These are phyloP conservation scores for Polydrusus cervinus DNA, from an alignment of 2,888 invertebrate species.

Conservation along the genomic window DNA sequence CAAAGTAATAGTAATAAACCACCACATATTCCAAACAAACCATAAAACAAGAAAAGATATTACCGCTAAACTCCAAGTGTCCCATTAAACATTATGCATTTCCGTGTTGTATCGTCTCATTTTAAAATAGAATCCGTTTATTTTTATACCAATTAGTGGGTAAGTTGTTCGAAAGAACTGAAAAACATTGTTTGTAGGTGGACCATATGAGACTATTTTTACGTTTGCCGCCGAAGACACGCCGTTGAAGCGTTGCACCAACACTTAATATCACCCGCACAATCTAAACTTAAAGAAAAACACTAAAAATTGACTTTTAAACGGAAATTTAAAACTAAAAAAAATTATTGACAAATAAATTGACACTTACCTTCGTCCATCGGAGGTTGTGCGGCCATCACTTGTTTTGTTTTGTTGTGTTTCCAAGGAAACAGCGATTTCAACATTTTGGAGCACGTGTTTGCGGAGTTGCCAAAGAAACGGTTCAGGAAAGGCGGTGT, in stretches of 20 bases:
- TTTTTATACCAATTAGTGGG: slow-evolving; percentile 56
- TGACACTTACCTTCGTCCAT: slow-evolving; percentile 67
- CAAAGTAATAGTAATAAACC: not conserved
- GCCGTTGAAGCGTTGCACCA: slow-evolving; percentile 8
- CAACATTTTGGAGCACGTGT: slow-evolving; percentile 61
- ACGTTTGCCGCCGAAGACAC: slow-evolving; percentile 38
- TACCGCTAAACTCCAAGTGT: slow-evolving; percentile 49
- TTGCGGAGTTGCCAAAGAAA: slow-evolving; percentile 52
- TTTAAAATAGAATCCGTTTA: slow-evolving; percentile 52
- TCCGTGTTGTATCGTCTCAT: slow-evolving; percentile 39
- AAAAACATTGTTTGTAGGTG: slow-evolving; percentile 56
- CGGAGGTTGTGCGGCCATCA: slow-evolving; percentile 66
- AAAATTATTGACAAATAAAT: slow-evolving; percentile 47
- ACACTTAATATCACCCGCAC: slow-evolving; percentile 8
- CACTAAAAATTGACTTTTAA: slow-evolving; percentile 8
- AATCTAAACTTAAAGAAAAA: slow-evolving; percentile 26
- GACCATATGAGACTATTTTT: slow-evolving; percentile 54
- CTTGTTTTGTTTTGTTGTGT: slow-evolving; percentile 69
- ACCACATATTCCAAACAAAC: slow-evolving; percentile 29
- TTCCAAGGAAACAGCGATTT: slow-evolving; percentile 69
- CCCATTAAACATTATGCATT: slow-evolving; percentile 43
- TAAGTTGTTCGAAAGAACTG: slow-evolving; percentile 47
- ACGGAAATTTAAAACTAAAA: slow-evolving; percentile 37
- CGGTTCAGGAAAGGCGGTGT: slow-evolving; percentile 11
- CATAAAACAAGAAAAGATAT: slow-evolving; percentile 30